Evolutionary conservation across 2,888 invertebrate species (phyloP).

Genomic region (Agrenia bidenticulata): DNA sequence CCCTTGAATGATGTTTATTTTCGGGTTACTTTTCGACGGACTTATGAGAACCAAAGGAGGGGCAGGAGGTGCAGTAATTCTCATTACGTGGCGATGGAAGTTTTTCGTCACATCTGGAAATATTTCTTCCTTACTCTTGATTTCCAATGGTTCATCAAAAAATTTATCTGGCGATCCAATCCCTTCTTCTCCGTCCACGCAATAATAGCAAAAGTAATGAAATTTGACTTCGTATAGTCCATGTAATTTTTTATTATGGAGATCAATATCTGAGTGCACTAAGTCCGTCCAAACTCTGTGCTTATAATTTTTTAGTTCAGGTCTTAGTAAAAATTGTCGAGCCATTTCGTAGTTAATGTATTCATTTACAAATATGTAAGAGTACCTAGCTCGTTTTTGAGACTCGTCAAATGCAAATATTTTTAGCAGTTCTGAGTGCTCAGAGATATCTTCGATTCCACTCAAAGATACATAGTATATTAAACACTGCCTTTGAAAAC

Average conservation of each 20-base stretch:
- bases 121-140: constrained; percentile 16
- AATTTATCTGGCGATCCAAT: not conserved
- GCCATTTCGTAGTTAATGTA: not conserved
- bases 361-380: constrained; percentile 30
- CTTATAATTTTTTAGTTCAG: constrained; percentile 37
- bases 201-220: constrained; percentile 43
- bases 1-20: constrained; percentile 41
- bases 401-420: constrained; percentile 15
- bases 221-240: not conserved
- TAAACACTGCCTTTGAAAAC: constrained; percentile 40
- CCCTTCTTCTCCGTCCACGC: constrained; percentile 32
- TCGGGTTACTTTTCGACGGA: constrained; percentile 28
- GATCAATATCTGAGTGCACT: not conserved
- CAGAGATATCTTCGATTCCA: not conserved
- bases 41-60: constrained; percentile 44
- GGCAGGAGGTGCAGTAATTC: constrained; percentile 44
- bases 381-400: constrained; percentile 22
- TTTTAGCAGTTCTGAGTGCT: not conserved
- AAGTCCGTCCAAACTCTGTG: constrained; percentile 32
- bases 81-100: constrained; percentile 36
- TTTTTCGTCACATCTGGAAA: constrained; percentile 45
- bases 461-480: constrained; percentile 29
- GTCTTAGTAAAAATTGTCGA: constrained; percentile 20
- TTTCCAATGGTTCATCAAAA: constrained; percentile 8
- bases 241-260: not conserved